A percentile compares a stretch with the other conserved stretches of the same genome.
phyloP scores from a whole-genome alignment of 2,888 invertebrate genomes.

The Melanostoma mellinum region DNA sequence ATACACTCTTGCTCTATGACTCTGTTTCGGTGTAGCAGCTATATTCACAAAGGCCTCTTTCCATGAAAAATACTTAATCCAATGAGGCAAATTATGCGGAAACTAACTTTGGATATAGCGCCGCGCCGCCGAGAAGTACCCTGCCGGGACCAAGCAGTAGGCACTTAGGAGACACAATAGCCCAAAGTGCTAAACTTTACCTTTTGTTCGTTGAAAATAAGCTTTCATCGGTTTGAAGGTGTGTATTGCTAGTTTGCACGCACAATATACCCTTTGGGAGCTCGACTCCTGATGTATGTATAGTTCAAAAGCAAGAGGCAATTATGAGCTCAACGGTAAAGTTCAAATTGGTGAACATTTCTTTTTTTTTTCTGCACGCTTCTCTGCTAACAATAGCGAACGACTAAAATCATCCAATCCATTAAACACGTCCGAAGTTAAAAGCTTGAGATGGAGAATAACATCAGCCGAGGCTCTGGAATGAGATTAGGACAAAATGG shows the following conservation, averaged over 20 bases:
- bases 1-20: too few relatives aligned
- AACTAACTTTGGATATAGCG: slow-evolving; percentile 30
- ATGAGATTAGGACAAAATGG: slow-evolving; percentile 11
- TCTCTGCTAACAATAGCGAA: slow-evolving; percentile 10
- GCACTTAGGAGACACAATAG: slow-evolving; percentile 7
- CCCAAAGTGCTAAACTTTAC: slow-evolving; percentile 23
- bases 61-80: not conserved
- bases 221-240: not conserved
- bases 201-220: slow-evolving; percentile 30
- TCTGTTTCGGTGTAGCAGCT: too few relatives aligned
- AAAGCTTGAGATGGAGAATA: not conserved
- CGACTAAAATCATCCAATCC: slow-evolving; percentile 40
- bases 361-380: slow-evolving; percentile 12
- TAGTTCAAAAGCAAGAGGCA: not conserved
- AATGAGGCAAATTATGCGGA: slow-evolving; percentile 45
- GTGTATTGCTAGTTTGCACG: not conserved
- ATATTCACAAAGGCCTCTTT: too few relatives aligned
- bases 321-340: slow-evolving; percentile 7
- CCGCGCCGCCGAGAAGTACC: slow-evolving; percentile 1
- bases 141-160: slow-evolving; percentile 2
- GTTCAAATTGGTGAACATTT: not conserved
- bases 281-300: too few relatives aligned
- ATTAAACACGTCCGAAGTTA: slow-evolving; percentile 20
- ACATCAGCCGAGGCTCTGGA: not conserved
- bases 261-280: not conserved